These are phyloP conservation scores for Adoxophyes honmai DNA, from an alignment of 1,140 invertebrate species.

Conservation along the genomic window DNA sequence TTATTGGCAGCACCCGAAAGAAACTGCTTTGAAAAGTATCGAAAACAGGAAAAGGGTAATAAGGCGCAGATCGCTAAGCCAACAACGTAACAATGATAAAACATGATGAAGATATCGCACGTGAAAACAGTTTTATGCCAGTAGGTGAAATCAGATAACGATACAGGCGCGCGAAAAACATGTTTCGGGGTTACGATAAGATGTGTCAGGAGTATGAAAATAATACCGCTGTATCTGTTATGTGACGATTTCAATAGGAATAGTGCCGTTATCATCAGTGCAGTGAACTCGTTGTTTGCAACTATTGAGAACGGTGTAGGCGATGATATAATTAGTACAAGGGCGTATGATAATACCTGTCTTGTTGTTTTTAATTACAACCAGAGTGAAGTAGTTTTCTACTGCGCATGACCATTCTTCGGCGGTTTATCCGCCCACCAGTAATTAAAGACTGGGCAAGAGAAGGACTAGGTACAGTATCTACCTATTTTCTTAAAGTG, in stretches of 20 bases:
- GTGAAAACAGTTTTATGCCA: slow-evolving; percentile 43
- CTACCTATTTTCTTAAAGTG: too few species aligned
- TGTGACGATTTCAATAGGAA: slow-evolving; percentile 31
- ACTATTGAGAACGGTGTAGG: slow-evolving; percentile 36
- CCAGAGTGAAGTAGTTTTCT: slow-evolving; percentile 20
- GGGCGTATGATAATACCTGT: slow-evolving; percentile 47
- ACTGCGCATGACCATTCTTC: too few species aligned
- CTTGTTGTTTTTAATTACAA: slow-evolving; percentile 35
- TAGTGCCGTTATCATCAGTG: slow-evolving; percentile 45
- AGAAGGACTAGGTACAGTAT: too few species aligned
- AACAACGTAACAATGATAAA: slow-evolving; percentile 26
- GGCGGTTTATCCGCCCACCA: too few species aligned
- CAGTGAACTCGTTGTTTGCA: slow-evolving; percentile 51
- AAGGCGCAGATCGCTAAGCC: slow-evolving; percentile 26
- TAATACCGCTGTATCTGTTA: slow-evolving; percentile 20
- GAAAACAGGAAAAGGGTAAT: slow-evolving; percentile 38
- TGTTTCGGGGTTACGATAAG: slow-evolving; percentile 38
- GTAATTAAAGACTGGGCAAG: too few species aligned
- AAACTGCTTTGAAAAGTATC: slow-evolving; percentile 18
- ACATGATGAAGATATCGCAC: slow-evolving; percentile 38
- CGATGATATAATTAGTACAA: slow-evolving; percentile 56
- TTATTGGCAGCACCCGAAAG: slow-evolving; percentile 6
- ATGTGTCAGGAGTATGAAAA: slow-evolving; percentile 27
- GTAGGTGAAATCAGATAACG: slow-evolving; percentile 55
- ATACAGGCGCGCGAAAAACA: slow-evolving; percentile 34